Percentiles rank a stretch among this genome's conserved stretches.
Evolutionary conservation across 2,113 vertebrate genomes (phyloP).

Genomic region (Anolis sagrei): DNA sequence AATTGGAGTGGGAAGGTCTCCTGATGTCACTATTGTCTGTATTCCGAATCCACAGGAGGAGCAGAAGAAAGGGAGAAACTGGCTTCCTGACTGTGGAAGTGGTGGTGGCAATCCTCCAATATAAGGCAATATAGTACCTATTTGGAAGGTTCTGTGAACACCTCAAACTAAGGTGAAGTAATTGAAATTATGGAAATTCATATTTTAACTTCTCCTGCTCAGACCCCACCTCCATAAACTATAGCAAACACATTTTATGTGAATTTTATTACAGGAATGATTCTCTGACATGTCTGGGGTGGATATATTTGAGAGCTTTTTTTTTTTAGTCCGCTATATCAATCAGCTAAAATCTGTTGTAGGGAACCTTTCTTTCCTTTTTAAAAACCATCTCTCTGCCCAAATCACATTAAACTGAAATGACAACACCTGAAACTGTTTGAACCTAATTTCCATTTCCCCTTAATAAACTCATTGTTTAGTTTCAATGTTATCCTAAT

Average conservation of each 20-base stretch:
- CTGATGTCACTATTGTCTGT: not conserved
- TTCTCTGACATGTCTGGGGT: not conserved
- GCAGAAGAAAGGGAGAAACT: not conserved
- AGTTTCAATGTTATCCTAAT: conserved; percentile 45
- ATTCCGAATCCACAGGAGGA: not conserved
- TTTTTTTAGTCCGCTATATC: not conserved
- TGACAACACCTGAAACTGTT: conserved; percentile 21
- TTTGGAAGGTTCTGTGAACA: not conserved
- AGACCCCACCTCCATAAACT: not conserved
- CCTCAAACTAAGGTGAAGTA: not conserved
- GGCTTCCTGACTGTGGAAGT: not conserved
- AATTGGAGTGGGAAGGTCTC: not conserved
- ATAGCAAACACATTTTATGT: not conserved
- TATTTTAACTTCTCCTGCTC: not conserved
- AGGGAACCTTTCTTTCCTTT: conserved; percentile 32
- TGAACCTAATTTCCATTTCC: conserved; percentile 51
- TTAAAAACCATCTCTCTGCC: not conserved
- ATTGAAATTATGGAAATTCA: not conserved
- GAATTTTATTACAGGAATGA: not conserved
- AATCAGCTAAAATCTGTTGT: not conserved
- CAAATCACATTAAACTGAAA: conserved; percentile 45
- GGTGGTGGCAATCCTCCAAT: not conserved
- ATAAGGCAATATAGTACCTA: not conserved
- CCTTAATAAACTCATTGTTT: conserved; percentile 36
- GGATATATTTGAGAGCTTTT: not conserved